Evolutionary conservation across 2,888 invertebrate genomes (phyloP), one percentile per base, ranked within the genome.

Genomic region (Ametastegia equiseti): DNA sequence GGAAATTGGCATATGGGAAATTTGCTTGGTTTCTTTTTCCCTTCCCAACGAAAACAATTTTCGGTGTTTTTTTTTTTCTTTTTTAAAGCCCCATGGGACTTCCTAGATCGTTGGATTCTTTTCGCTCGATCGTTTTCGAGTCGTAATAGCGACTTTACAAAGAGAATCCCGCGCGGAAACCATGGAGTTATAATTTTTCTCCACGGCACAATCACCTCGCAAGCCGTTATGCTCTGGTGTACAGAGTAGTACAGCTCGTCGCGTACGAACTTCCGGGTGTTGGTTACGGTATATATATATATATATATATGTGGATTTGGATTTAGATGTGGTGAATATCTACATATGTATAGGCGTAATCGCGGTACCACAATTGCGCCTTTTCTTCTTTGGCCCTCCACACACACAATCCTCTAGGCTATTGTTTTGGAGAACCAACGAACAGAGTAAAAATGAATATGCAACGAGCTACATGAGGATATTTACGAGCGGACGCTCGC

Each of bases 381-480:
- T 47, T 47, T 71, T 71, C 47, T 71, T 71, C 45, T 47, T 63
- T 7, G 15, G n/a, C 15, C n/a, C 9, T n/a, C 50, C 50, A 13
- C 50, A 2, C 39, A 13, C 45, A 15, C 71, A 27, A 30, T 45
- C 47, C 69, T 33, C 69, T 0, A 39, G 50, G n/a, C 78, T 60
- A 78, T 78, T 78, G 78, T 78, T 78, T 78, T 63, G 54, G 57
- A 78, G 78, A 42, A 9, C 30, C 60, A 42, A 30, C 27, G 60
- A 78, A 23, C 75, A 75, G 60, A 81, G 81, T 60, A 77, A 63
- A 81, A 81, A 81, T 81, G 81, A 81, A 81, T 81, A 81, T 81
- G 75, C 81, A 81, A 60, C n/a, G 57, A 81, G 81, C 15, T 11
- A 15, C 39, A n/a, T n/a, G n/a, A n/a, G 42, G 81, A 73, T 73